Evolutionary conservation across 2,888 invertebrate genomes (phyloP).

Genomic region (Luperina testacea): DNA sequence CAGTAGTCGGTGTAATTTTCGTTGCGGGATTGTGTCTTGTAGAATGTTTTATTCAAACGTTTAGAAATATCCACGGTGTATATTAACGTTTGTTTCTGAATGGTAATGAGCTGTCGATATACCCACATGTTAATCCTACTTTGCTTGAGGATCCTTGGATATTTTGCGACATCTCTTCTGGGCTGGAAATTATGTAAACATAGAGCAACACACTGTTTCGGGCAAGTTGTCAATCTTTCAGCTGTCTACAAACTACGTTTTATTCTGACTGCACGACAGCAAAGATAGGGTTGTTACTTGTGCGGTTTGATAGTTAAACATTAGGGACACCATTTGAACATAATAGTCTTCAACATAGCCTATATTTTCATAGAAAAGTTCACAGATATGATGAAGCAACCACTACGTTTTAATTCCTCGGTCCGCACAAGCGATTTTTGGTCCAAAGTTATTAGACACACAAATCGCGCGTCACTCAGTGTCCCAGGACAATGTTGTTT

Average conservation of each 20-base stretch:
- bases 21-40: conserved; percentile 76
- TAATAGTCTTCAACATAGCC: background rate
- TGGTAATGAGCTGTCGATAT: conserved; percentile 69
- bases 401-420: conserved; percentile 43
- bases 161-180: conserved; percentile 33
- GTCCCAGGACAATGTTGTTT: conserved; percentile 62
- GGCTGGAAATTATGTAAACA: conserved; percentile 26
- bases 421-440: conserved; percentile 53
- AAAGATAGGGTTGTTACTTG: background rate
- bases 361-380: background rate
- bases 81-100: conserved; percentile 77
- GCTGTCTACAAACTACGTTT: background rate
- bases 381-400: background rate
- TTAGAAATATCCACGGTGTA: conserved; percentile 72
- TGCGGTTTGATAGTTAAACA: background rate
- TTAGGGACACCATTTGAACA: background rate
- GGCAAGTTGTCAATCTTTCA: conserved; percentile 25
- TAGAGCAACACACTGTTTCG: background rate
- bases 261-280: background rate
- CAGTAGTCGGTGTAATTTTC: conserved; percentile 76
- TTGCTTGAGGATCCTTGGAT: conserved; percentile 30
- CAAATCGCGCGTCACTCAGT: conserved; percentile 62
- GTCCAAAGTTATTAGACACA: conserved; percentile 63
- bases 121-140: conserved; percentile 42
- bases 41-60: conserved; percentile 81